Conservation (phyloP, 2,888 invertebrate genomes). For the Chymomyza caudatula region DNA sequence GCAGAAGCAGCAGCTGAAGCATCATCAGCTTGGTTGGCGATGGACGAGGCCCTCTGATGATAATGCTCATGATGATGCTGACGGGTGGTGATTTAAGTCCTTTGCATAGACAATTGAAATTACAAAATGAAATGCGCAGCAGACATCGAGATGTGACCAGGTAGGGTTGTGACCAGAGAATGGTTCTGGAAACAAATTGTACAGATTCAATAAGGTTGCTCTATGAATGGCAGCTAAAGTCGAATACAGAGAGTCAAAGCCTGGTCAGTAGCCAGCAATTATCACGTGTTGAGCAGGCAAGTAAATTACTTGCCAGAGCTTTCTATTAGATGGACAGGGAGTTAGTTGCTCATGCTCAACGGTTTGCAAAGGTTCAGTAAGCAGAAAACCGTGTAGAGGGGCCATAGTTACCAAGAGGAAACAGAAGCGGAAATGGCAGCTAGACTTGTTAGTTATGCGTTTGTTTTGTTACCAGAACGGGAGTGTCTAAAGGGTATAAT, state of each 20-base stretch:
- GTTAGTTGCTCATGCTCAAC: background rate
- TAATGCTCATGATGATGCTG: background rate
- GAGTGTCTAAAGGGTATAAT: too few relatives aligned
- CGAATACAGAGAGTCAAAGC: too few relatives aligned
- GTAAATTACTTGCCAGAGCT: background rate
- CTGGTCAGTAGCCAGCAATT: slow-evolving; percentile 24
- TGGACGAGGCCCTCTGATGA: background rate
- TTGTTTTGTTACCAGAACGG: too few relatives aligned
- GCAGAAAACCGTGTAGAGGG: background rate
- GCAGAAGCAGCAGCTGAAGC: slow-evolving; percentile 11
- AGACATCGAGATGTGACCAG: background rate
- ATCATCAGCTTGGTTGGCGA: background rate
- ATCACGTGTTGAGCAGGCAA: background rate
- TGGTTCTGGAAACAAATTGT: slow-evolving; percentile 55
- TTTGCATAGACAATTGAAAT: slow-evolving; percentile 70
- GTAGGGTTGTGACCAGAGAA: too few relatives aligned
- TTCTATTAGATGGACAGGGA: background rate
- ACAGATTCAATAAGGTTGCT: slow-evolving; percentile 62
- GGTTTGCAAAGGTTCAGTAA: background rate
- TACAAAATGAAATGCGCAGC: slow-evolving; percentile 25
- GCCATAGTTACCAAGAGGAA: background rate
- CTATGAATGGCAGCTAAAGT: background rate
- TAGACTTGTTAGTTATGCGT: background rate
- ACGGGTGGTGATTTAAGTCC: slow-evolving; percentile 56
- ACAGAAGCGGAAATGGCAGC: background rate